These are phyloP conservation scores for Dolichallabes microphthalmus DNA, from an alignment of 2,113 vertebrate species.

Conservation along the genomic window DNA sequence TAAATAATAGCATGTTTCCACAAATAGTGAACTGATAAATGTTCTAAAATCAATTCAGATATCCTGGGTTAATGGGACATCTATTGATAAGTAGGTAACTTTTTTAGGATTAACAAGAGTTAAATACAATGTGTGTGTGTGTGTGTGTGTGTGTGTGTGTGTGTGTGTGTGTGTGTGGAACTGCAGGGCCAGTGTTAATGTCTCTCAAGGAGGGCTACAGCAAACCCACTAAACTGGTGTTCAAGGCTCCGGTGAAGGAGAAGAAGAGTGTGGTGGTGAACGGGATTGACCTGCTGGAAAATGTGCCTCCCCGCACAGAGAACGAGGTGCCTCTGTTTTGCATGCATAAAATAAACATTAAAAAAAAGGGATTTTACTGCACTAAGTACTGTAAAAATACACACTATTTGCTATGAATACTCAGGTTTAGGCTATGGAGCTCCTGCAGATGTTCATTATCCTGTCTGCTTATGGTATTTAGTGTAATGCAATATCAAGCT, in stretches of 20 bases:
- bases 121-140: neutral
- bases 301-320: conserved; percentile 91
- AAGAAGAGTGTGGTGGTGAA: conserved; percentile 92
- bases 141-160: neutral
- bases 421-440: neutral
- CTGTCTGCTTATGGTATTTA: neutral
- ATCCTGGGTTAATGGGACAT: neutral
- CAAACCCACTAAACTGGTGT: conserved; percentile 81
- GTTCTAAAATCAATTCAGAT: neutral
- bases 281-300: conserved; percentile 92
- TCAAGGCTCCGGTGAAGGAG: conserved; percentile 87
- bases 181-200: conserved; percentile 89
- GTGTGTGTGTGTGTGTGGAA: conserved; percentile 16
- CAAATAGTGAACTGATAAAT: neutral
- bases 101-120: neutral
- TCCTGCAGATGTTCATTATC: neutral
- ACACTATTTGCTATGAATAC: neutral
- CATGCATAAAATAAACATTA: neutral
- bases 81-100: neutral
- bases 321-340: conserved; percentile 79
- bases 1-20: neutral
- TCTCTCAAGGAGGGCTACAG: conserved; percentile 93
- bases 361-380: neutral
- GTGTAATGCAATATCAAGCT: neutral
- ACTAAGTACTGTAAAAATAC: neutral